A percentile compares a stretch with the other conserved stretches of the same genome.
These are phyloP conservation scores for Iphiclides podalirius DNA, from an alignment of 2,888 invertebrate genomes.

Conservation along the genomic window DNA sequence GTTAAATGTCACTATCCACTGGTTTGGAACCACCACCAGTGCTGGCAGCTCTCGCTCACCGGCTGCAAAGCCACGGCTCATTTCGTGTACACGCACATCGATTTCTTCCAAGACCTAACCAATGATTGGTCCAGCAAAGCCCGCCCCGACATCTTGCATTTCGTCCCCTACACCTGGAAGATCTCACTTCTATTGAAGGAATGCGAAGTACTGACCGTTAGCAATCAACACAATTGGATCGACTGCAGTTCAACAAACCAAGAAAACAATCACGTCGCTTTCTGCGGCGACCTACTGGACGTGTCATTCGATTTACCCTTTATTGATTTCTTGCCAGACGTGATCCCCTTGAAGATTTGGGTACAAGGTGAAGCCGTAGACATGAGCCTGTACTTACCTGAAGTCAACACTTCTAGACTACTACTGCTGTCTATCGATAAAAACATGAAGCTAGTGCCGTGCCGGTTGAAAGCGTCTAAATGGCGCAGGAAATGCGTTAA, in stretches of 20 bases:
- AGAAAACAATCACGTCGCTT: slow-evolving; percentile 96
- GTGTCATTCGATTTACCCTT: slow-evolving; percentile 97
- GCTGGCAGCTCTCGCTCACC: slow-evolving; percentile 94
- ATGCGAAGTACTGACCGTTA: slow-evolving; percentile 95
- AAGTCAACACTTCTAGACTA: slow-evolving; percentile 92
- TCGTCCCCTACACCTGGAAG: slow-evolving; percentile 98
- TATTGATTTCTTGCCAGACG: slow-evolving; percentile 94
- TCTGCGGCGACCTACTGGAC: slow-evolving; percentile 96
- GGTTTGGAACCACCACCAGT: slow-evolving; percentile 97
- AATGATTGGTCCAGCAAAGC: slow-evolving; percentile 98
- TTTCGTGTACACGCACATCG: slow-evolving; percentile 96
- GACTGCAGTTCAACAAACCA: slow-evolving; percentile 97
- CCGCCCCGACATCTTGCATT: slow-evolving; percentile 94
- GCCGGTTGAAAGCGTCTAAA: slow-evolving; percentile 79
- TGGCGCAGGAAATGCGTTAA: slow-evolving; percentile 91
- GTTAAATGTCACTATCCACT: slow-evolving; percentile 94
- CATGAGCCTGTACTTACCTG: slow-evolving; percentile 93
- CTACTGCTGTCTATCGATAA: slow-evolving; percentile 91
- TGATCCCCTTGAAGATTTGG: slow-evolving; percentile 93
- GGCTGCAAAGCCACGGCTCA: slow-evolving; percentile 96
- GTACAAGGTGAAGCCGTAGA: slow-evolving; percentile 97
- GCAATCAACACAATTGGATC: slow-evolving; percentile 99
- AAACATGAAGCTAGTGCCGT: slow-evolving; percentile 91
- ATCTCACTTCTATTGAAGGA: slow-evolving; percentile 94
- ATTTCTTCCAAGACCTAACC: slow-evolving; percentile 96